Conservation (phyloP, 2,888 invertebrate genomes). For the Physocephala rufipes region DNA sequence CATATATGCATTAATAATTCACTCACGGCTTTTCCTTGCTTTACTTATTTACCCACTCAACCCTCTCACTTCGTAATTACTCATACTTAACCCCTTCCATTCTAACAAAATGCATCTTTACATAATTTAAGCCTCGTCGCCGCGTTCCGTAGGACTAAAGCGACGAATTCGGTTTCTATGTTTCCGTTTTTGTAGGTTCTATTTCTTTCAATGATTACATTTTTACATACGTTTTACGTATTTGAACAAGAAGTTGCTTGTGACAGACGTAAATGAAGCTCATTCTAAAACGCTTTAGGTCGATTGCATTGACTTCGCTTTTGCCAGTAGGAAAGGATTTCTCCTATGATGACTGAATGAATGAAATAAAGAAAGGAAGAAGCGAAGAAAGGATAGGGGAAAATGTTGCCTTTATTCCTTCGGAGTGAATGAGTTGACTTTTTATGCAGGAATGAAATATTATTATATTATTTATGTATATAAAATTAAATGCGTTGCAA, state of each 20-base stretch:
- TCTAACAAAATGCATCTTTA: slow-evolving; percentile 4
- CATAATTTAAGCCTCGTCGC: slow-evolving; percentile 22
- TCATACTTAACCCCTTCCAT: no score
- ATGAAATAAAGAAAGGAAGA: no score
- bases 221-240: slow-evolving; percentile 25
- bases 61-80: slow-evolving; percentile 2
- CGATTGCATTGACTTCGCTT: slow-evolving; percentile 1
- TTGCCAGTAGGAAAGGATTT: not conserved
- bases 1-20: no score
- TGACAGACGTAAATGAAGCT: slow-evolving; percentile 27
- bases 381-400: no score
- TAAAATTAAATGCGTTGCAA: no score
- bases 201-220: slow-evolving; percentile 25
- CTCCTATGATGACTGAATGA: not conserved
- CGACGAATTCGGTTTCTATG: slow-evolving; percentile 18
- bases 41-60: not conserved
- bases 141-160: slow-evolving; percentile 11
- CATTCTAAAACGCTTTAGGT: slow-evolving; percentile 19
- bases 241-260: slow-evolving; percentile 32
- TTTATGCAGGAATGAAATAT: no score
- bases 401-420: no score
- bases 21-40: not conserved
- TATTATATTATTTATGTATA: no score
- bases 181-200: not conserved
- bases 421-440: no score